These are phyloP conservation scores for Chrysina gloriosa DNA, from an alignment of 2,888 invertebrate species.

Conservation along the genomic window DNA sequence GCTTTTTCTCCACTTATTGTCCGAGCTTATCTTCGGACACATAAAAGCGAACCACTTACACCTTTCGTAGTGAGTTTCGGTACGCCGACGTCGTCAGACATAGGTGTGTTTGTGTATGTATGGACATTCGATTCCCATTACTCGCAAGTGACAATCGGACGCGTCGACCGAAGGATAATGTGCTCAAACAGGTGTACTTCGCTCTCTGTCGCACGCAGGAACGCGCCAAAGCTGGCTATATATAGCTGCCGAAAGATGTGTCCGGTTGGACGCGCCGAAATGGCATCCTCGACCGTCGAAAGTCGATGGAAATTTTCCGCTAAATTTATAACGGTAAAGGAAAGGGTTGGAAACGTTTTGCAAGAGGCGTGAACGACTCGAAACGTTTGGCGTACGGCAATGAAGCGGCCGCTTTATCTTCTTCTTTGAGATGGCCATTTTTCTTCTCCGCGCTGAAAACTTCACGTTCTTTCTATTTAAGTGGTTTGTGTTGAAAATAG, in stretches of 20 bases:
- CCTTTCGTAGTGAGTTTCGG: not conserved
- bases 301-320: constrained; percentile 24
- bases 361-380: constrained; percentile 16
- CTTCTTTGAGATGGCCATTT: no score
- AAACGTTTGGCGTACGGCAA: not conserved
- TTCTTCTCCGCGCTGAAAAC: no score
- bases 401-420: not conserved
- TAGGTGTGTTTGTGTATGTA: no score
- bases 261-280: constrained; percentile 29
- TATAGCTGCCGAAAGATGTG: constrained; percentile 15
- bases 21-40: not conserved
- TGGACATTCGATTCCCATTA: constrained; percentile 23
- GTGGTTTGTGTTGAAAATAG: no score
- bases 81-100: constrained; percentile 12
- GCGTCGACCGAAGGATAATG: constrained; percentile 13
- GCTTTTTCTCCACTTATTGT: not conserved
- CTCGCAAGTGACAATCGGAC: not conserved
- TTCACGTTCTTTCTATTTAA: no score
- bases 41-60: not conserved
- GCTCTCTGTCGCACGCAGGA: not conserved
- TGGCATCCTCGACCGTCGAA: constrained; percentile 22
- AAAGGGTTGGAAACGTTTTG: constrained; percentile 21
- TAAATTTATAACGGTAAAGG: constrained; percentile 26
- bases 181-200: constrained; percentile 19
- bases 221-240: not conserved